Percentiles rank a stretch among this genome's conserved stretches.
These are phyloP conservation scores for Melinaea marsaeus DNA, from an alignment of 2,888 invertebrate species.

Conservation along the genomic window DNA sequence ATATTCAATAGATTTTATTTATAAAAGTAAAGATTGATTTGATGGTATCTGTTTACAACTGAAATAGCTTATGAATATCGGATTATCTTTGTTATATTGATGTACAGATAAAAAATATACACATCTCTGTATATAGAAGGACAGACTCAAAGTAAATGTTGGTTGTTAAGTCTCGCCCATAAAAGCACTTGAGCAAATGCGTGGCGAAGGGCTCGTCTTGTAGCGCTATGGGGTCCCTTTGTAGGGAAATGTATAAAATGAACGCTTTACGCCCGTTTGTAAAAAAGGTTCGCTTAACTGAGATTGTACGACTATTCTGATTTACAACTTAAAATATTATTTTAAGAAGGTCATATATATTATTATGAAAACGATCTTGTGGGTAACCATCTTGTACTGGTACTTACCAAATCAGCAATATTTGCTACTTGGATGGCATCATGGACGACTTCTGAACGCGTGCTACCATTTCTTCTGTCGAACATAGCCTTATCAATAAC, in stretches of 20 bases:
- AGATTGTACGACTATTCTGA: conserved; percentile 10
- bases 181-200: conserved; percentile 27
- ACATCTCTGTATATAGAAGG: conserved; percentile 15
- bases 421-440: conserved; percentile 98
- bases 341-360: conserved; percentile 1
- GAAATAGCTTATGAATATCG: not conserved
- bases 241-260: conserved; percentile 17
- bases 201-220: conserved; percentile 19
- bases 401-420: conserved; percentile 95
- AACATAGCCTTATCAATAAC: conserved; percentile 98
- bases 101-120: conserved; percentile 2
- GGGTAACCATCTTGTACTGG: not conserved
- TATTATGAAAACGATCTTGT: not conserved
- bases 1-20: no score
- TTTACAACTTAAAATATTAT: conserved; percentile 4
- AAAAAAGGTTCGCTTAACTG: conserved; percentile 16
- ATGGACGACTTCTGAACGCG: conserved; percentile 91
- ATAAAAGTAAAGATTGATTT: no score
- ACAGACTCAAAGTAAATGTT: conserved; percentile 21
- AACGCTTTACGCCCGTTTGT: conserved; percentile 17
- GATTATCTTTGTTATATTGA: not conserved
- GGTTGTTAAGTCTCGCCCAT: conserved; percentile 23
- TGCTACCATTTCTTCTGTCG: conserved; percentile 93
- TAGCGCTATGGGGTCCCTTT: conserved; percentile 23
- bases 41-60: no score